Evolutionary conservation across 1,140 invertebrate genomes (phyloP), one percentile per base, ranked within the genome.

Genomic region (Drosophila pectinifera): DNA sequence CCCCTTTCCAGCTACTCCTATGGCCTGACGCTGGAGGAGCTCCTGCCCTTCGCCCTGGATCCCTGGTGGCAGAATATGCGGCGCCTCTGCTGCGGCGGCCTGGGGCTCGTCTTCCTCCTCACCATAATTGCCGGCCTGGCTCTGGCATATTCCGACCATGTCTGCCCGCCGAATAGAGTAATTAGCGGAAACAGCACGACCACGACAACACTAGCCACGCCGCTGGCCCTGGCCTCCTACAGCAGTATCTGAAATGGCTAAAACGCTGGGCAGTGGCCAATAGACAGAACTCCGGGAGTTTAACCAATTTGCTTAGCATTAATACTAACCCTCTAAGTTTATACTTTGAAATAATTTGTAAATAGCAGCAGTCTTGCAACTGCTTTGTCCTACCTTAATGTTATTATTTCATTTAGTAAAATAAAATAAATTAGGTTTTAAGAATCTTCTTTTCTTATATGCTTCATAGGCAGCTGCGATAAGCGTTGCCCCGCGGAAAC

Each of bases 61-160:
- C 91, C 91, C 26, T 91, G 82, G 79, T 92, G 91, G 91, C 77
- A 81, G 49, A 70, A 46, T n/a, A 41, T 84, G 24, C 84, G 91
- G 26, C 78, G 79, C 11, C 57, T 88, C 22, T 75, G 80, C 59
- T 67, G 80, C 28, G 68, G 41, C 41, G 58, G 72, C 58, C 78
- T 89, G 56, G 81, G 83, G 58, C 63, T 91, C 16, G 53, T 61
- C 54, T 75, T 92, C 54, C 24, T 80, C 46, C 62, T 91, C 58
- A 92, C 88, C 49, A 80, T 92, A 14, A 18, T 82, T n/a, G 49
- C 84, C 28, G 81, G 72, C 18, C 63, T 84, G 26, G 39, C 43
- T 14, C 26, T 91, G 57, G 78, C 88, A 22, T 78, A 88, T 36
- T 55, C 76, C 24, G 54, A 76, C 63, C 49, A 41, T 49, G 61